These are phyloP conservation scores for Corythornis vintsioides DNA, from an alignment of 2,113 vertebrate species.

Conservation along the genomic window DNA sequence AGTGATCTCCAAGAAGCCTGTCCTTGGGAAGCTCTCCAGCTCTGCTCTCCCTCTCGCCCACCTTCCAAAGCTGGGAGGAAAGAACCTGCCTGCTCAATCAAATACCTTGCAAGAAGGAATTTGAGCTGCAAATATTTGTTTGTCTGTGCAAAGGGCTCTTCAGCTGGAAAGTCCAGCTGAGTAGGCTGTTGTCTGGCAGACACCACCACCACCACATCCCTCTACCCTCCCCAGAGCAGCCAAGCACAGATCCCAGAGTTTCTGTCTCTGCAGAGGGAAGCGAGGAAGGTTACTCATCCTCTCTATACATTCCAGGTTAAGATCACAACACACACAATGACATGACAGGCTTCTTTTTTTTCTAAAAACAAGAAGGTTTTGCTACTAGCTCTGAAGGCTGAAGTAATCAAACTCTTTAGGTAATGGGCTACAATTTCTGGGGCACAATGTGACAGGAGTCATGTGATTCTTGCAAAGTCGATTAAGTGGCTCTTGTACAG, in stretches of 20 bases:
- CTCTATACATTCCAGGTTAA: not conserved
- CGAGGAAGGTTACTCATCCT: not conserved
- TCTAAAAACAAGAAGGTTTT: not conserved
- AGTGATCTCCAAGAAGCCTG: not conserved
- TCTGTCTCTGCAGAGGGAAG: not conserved
- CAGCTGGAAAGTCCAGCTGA: not conserved
- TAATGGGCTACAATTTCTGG: not conserved
- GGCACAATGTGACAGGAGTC: not conserved
- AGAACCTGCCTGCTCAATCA: not conserved
- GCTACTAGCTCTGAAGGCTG: not conserved
- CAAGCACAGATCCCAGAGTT: not conserved
- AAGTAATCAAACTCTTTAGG: not conserved
- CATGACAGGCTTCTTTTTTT: not conserved
- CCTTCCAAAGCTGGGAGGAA: not conserved
- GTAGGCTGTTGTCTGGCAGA: not conserved
- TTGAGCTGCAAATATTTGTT: not conserved
- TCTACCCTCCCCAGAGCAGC: not conserved
- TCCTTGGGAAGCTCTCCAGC: not conserved
- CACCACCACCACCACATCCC: not conserved
- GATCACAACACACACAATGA: not conserved
- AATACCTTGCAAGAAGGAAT: not conserved
- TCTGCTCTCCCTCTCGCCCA: not conserved
- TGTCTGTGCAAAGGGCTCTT: not conserved
- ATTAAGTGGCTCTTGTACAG: not conserved
- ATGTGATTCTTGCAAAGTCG: rapidly evolving